Base-by-base conservation (phyloP, 1,140 invertebrate species). In the Conus ventricosus region DNA sequence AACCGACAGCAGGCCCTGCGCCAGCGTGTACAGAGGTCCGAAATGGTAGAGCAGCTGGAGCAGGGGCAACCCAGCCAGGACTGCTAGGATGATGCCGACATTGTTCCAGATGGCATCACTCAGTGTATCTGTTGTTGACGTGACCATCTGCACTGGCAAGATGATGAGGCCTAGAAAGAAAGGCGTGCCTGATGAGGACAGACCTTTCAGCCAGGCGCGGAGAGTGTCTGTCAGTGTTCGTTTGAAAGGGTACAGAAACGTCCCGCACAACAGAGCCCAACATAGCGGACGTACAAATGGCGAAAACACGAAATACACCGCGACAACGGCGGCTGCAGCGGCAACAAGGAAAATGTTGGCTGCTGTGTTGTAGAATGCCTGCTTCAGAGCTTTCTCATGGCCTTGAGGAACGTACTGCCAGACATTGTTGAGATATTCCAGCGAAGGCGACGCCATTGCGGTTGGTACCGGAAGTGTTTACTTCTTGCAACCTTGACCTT, bases 261-360 rank as follows among this genome's bases (percentile, higher is more conserved):
- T 98, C 20, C 98, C 98, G 94, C 98, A 98, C 23, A 99, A 95
- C 81, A 99, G 95, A 7, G 98, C 98, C 98, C 98, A 99, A 88
- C 99, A 96, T 60, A 99, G 94, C 0, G 98, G 98, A 92, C 98
- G 97, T 25, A 99, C 96, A 95, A 99, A 99, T 0, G 98, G 98
- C 93, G 98, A 97, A 8, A 99, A 95, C 82, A 98, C 97, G 89
- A 97, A 96, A 93, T 98, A 98, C 23, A 99, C 96, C 7, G 97
- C 97, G 92, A 95, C 88, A 13, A 91, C 90, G 8, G 92, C 92
- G 67, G 90, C 92, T 87, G 91, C 91, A 15, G 93, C 93, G 53
- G 94, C 75, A 57, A 95, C 82, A 71, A 95, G 88, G 90, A 95
- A 95, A 87, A 95, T 90, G 82, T 93, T 95, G 25, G 95, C 94